A percentile compares a stretch with the other conserved stretches of the same genome.
phyloP scores from a whole-genome alignment of 2,113 vertebrate species.

The Callospermophilus lateralis region DNA sequence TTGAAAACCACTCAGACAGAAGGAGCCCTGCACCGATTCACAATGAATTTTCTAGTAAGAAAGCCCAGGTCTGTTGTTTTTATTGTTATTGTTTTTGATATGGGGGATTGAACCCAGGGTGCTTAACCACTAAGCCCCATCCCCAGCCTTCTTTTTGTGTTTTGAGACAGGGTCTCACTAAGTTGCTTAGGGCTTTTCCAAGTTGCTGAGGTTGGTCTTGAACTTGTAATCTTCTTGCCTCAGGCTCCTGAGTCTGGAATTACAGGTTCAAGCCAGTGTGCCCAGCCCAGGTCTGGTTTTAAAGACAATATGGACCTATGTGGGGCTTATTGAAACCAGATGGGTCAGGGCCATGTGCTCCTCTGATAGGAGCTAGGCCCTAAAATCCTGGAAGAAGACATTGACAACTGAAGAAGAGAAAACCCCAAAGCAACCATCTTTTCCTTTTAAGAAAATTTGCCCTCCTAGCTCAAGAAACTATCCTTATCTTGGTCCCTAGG shows the following conservation, averaged over 20 bases:
- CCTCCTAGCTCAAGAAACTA: background rate
- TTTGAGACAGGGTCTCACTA: background rate
- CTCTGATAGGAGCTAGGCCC: background rate
- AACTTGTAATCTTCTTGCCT: background rate
- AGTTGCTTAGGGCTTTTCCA: background rate
- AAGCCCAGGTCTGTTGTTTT: too few species aligned
- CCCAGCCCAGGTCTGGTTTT: background rate
- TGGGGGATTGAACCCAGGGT: too few species aligned
- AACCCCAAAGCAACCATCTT: constrained; percentile 10
- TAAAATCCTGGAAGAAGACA: constrained; percentile 9
- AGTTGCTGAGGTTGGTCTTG: background rate
- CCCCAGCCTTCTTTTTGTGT: background rate
- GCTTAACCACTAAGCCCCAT: background rate
- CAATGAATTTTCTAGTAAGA: constrained; percentile 12
- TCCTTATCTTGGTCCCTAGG: constrained; percentile 24
- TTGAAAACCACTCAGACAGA: constrained; percentile 34
- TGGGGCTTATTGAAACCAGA: background rate
- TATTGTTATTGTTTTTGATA: too few species aligned
- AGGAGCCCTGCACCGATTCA: background rate
- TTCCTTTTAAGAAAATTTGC: constrained; percentile 37
- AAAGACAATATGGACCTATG: constrained; percentile 18
- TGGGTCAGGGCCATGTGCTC: background rate
- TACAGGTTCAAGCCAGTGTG: background rate
- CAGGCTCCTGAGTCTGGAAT: background rate
- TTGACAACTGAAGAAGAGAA: constrained; percentile 42